Base-by-base conservation (phyloP, 2,888 invertebrate genomes). In the Coecobrya sp. region DNA sequence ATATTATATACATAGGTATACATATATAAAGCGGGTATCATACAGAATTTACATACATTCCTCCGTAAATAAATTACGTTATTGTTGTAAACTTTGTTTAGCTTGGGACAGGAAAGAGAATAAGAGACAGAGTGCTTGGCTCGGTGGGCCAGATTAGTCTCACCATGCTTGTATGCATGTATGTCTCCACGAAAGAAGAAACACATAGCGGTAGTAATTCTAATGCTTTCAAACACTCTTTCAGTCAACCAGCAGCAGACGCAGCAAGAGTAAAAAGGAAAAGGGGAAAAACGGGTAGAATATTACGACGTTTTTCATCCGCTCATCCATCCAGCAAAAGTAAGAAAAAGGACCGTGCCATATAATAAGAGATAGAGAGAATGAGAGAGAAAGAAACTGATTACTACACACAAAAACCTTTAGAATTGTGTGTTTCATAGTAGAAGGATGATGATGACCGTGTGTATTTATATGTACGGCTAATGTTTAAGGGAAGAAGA, bases 281-380 rank as follows among this genome's bases (percentile, higher is more conserved):
- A 49, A 16, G 65, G 68, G 49, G 45, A 62, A 85, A 68, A 55
- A 19, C 68, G 68, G 42, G 16, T 7, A 73, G 49, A 42, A 68
- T 49, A 52, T 79, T 79, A 79, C 49, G 49, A 59, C 82, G 62
- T 82, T 59, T 82, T 82, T 42, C 62, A 82, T 82, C 82, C 82
- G 82, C 42, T 82, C 82, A 82, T 82, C 82, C 62, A 82, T 59
- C 82, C 82, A 82, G 59, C 82, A 62, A 62, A 81, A 30, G 59
- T 36, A 81, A 81, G 76, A 79, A 55, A 79, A 52, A 55, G 62
- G 62, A 82, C 36, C 59, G 59, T 13, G 49, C 49, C 49, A 49
- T 49, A 13, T 10, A 10, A 49, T 49, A 49, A 68, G 36, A 70
- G 42, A 22, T 19, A 45, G 19, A 45, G 73, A 45, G 45, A 45